Evolutionary conservation across 2,797 vertebrate genomes (phyloP).

Genomic region (Tokudaia muenninki): DNA sequence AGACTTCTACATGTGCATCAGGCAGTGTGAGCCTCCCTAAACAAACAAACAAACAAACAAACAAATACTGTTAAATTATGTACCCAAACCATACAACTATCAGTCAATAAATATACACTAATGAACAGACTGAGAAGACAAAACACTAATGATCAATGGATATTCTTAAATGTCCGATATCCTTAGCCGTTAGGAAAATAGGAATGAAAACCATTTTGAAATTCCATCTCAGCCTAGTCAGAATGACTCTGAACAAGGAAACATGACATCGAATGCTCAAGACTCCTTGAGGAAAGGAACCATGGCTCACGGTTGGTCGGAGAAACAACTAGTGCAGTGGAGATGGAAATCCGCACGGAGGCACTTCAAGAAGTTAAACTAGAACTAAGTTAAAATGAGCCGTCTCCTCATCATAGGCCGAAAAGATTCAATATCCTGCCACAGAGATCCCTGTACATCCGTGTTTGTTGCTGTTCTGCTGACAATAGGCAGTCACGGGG

Average conservation of each 20-base stretch:
- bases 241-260: not conserved
- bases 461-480: not conserved
- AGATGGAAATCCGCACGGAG: not conserved
- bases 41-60: not conserved
- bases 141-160: not conserved
- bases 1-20: not conserved
- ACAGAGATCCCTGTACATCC: not conserved
- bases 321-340: no score
- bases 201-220: not conserved
- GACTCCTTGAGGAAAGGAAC: not conserved
- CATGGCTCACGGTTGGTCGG: not conserved
- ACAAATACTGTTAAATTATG: no score
- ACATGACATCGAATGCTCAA: not conserved
- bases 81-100: not conserved
- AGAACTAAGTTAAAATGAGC: not conserved
- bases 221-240: not conserved
- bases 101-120: not conserved
- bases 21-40: no score
- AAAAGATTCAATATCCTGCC: not conserved
- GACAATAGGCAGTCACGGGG: not conserved
- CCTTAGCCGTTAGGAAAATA: not conserved
- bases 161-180: not conserved
- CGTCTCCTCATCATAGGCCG: not conserved
- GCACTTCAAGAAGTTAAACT: not conserved
- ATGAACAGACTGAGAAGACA: not conserved